Percentiles rank a stretch among this genome's conserved stretches.
Conservation (phyloP, 2,888 invertebrate genomes). For the Philonicus albiceps region DNA sequence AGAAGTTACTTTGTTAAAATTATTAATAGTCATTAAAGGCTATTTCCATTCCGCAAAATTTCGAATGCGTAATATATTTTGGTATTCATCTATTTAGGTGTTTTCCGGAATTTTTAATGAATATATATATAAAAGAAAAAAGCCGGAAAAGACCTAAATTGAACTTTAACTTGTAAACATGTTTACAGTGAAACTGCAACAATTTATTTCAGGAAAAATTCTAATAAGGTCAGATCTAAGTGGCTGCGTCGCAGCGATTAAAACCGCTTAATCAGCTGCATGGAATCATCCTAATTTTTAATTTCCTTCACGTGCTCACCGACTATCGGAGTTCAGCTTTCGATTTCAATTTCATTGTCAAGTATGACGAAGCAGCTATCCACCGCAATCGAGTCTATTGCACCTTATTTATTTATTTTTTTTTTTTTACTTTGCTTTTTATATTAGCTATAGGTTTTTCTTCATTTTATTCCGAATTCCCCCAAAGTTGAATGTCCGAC, state of each 20-base stretch:
- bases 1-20: background rate
- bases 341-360: background rate
- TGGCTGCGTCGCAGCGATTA: background rate
- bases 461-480: background rate
- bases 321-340: background rate
- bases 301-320: background rate
- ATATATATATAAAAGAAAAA: too few species aligned
- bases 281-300: background rate
- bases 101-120: background rate
- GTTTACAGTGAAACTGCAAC: background rate
- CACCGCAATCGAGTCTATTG: background rate
- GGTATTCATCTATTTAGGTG: background rate
- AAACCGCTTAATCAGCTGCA: background rate
- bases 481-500: background rate
- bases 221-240: background rate
- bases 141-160: background rate
- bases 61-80: background rate
- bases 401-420: background rate
- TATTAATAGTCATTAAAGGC: too few species aligned
- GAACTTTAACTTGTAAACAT: background rate
- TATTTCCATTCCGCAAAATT: background rate
- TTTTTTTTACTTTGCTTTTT: background rate
- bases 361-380: background rate
- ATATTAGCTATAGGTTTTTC: background rate
- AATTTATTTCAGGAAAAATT: background rate